Evolutionary conservation across 2,888 invertebrate species (phyloP).

Genomic region (Drosophila mimica): DNA sequence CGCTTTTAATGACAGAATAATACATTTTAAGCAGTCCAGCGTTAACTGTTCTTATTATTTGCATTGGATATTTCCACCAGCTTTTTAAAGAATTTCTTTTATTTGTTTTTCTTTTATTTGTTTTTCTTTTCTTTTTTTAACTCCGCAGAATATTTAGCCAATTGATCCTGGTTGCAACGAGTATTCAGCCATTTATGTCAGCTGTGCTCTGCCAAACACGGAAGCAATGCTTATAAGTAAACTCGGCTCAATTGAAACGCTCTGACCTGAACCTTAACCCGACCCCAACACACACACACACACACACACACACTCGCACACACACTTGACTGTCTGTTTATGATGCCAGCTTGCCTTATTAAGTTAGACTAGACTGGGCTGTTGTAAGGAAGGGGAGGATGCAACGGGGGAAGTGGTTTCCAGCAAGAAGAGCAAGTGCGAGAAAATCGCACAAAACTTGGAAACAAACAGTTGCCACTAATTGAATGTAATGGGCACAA

Average conservation of each 20-base stretch:
- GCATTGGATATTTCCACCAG: background rate
- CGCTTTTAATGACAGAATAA: background rate
- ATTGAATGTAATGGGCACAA: slow-evolving; percentile 79
- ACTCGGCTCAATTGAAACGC: slow-evolving; percentile 67
- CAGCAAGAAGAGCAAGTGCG: slow-evolving; percentile 52
- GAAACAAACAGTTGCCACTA: slow-evolving; percentile 67
- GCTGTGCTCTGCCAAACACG: slow-evolving; percentile 54
- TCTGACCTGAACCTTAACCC: slow-evolving; percentile 53
- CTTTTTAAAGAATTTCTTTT: background rate
- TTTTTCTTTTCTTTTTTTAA: background rate
- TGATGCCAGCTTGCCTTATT: slow-evolving; percentile 51
- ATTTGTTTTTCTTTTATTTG: background rate
- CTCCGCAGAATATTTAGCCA: background rate
- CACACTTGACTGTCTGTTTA: slow-evolving; percentile 3
- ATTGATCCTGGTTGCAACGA: slow-evolving; percentile 2
- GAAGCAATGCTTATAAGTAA: slow-evolving; percentile 55
- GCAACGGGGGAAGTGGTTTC: background rate
- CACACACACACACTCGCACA: slow-evolving; percentile 10
- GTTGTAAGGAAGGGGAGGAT: background rate
- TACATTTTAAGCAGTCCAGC: background rate
- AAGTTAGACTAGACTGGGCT: slow-evolving; percentile 29
- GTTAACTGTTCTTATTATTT: background rate
- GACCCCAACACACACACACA: slow-evolving; percentile 37
- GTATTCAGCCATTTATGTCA: slow-evolving; percentile 14
- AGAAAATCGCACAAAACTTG: slow-evolving; percentile 56